Conservation (phyloP, 2,888 invertebrate genomes). For the Drosophila paramelanica region DNA sequence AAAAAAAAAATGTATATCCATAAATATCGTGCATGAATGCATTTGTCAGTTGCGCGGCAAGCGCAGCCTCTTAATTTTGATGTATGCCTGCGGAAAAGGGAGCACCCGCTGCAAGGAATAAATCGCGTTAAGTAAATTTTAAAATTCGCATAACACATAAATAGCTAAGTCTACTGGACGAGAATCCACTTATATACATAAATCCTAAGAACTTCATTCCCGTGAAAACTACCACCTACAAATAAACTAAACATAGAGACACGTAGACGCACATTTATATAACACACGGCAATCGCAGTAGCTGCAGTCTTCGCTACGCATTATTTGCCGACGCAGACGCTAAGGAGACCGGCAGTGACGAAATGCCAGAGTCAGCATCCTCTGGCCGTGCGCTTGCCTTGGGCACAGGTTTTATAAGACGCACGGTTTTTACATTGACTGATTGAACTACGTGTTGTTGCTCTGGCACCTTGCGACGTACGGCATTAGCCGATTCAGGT, state of each 20-base stretch:
- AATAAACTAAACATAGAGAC: constrained; percentile 29
- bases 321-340: constrained; percentile 7
- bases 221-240: neutral
- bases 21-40: constrained; percentile 4
- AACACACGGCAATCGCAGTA: constrained; percentile 15
- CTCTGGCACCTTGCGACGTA: constrained; percentile 6
- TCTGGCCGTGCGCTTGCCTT: constrained; percentile 41
- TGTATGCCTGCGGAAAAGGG: constrained; percentile 42
- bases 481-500: neutral
- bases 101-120: constrained; percentile 43
- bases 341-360: constrained; percentile 59
- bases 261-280: constrained; percentile 21
- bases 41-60: constrained; percentile 29
- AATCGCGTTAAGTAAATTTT: constrained; percentile 23
- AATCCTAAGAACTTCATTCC: constrained; percentile 2
- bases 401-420: constrained; percentile 60
- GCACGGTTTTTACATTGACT: constrained; percentile 49
- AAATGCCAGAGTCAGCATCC: constrained; percentile 65
- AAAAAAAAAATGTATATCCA: neutral
- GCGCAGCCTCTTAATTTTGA: constrained; percentile 59
- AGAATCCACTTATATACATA: constrained; percentile 6
- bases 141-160: constrained; percentile 11
- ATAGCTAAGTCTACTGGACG: constrained; percentile 22
- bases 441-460: neutral
- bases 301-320: constrained; percentile 15